Evolutionary conservation across 2,888 invertebrate genomes (phyloP), one percentile per base, ranked within the genome.

Genomic region (Agrotis ipsilon): DNA sequence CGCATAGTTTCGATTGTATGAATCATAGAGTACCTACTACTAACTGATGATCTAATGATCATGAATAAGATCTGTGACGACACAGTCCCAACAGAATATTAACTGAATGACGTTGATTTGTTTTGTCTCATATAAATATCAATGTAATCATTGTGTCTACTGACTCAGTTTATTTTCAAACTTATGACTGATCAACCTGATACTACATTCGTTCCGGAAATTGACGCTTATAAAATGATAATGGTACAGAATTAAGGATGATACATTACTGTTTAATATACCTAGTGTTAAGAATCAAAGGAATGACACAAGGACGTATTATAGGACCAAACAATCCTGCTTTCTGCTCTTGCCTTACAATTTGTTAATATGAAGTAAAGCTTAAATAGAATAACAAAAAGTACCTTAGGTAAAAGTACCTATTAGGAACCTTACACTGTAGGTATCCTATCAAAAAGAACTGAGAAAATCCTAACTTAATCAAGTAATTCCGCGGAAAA

Each of bases 1-100:
- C 61, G 43, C 46, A 3, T 39, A 45, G 32, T 19, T 4, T n/a
- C 6, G 13, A 39, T 39, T 19, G 52, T 76, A 84, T 88, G 91
- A 90, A 81, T 86, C 85, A 86, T 58, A 84, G 59, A 68, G 75
- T 82, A 78, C 62, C 13, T 62, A 66, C 62, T 21, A 68, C 67
- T 82, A 70, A 80, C 59, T 58, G 81, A 83, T 91, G 91, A 91
- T 87, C 84, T 89, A 86, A 89, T 60, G 78, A 83, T 84, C 80
- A 80, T 91, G 89, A 92, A 91, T 91, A 90, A 91, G 88, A 89
- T 88, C 85, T 79, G 82, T 92, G 91, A 91, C 89, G 89, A 32
- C 45, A 85, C 72, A 27, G 0, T 58, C 62, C 48, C 68, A 57
- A 59, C 19, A 43, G 72, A 68, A 82, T 79, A 68, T 63, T 55